A percentile compares a stretch with the other conserved stretches of the same genome.
Evolutionary conservation across 2,113 vertebrate species (phyloP).

Genomic region (Nyctibius bracteatus): DNA sequence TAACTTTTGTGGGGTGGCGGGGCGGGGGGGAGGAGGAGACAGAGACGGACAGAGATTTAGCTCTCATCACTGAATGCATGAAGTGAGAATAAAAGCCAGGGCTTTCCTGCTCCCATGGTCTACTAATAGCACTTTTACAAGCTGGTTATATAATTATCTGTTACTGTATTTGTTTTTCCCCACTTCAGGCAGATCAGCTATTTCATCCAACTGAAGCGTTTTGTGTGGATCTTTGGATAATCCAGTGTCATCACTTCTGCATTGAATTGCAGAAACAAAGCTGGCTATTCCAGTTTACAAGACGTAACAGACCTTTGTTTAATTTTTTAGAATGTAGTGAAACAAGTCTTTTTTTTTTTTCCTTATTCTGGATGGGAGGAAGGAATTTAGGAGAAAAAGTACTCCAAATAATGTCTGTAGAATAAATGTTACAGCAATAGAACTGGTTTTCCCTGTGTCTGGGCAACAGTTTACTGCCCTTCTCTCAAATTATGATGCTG

Average conservation of each 20-base stretch:
- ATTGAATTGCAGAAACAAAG: neutral
- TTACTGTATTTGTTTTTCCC: neutral
- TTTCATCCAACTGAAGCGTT: neutral
- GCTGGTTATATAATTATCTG: conserved; percentile 58
- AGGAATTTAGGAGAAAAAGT: neutral
- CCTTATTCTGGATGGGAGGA: neutral
- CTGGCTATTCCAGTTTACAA: neutral
- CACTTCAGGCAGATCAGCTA: neutral
- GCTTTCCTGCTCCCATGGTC: conserved; percentile 6
- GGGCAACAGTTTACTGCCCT: conserved; percentile 1
- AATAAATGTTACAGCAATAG: neutral
- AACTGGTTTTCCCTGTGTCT: neutral
- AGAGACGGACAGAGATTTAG: neutral
- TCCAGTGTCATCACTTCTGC: neutral
- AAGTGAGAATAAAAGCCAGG: conserved; percentile 41
- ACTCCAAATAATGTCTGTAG: neutral
- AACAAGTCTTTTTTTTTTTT: neutral
- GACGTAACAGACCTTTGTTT: neutral
- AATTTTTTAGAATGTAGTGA: neutral
- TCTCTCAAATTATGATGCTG: neutral
- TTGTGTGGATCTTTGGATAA: neutral
- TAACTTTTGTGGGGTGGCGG: neutral
- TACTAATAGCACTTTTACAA: conserved; percentile 45
- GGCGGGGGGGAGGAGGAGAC: neutral
- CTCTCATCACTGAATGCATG: conserved; percentile 16